A percentile compares a stretch with the other conserved stretches of the same genome.
These are phyloP conservation scores for Actinostola sp. DNA, from an alignment of 92 coral and sea anemone genomes.

Conservation along the genomic window DNA sequence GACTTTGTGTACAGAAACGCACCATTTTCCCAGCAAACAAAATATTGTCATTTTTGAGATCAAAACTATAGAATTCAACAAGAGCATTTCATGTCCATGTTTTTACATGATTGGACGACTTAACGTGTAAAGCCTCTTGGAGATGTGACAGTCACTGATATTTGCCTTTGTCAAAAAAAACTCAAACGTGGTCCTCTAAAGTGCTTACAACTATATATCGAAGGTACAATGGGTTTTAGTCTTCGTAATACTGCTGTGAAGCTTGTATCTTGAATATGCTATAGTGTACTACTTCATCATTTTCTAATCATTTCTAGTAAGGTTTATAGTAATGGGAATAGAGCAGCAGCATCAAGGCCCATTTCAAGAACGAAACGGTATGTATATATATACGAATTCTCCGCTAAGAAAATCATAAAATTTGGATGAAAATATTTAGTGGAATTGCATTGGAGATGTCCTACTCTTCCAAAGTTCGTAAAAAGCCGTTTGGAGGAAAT, in stretches of 20 bases:
- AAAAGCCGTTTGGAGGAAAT: slow-evolving; percentile 4
- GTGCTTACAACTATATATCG: slow-evolving; percentile 1
- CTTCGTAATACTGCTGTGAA: background rate
- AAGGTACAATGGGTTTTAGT: background rate
- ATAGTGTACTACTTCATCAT: background rate
- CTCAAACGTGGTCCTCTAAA: slow-evolving; percentile 1
- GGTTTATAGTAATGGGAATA: background rate
- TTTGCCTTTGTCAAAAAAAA: slow-evolving; percentile 31
- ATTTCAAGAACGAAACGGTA: slow-evolving; percentile 4
- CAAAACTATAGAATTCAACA: slow-evolving; percentile 7
- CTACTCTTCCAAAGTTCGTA: background rate
- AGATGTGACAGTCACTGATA: slow-evolving; percentile 33
- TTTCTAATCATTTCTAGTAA: background rate
- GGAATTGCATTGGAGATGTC: background rate
- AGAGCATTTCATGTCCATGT: slow-evolving; percentile 1
- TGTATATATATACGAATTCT: background rate
- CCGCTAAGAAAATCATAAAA: too few relatives aligned
- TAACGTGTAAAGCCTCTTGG: slow-evolving; percentile 24
- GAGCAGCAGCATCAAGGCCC: slow-evolving; percentile 1
- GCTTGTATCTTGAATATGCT: background rate
- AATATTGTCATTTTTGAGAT: background rate
- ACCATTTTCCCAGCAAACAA: slow-evolving; percentile 4
- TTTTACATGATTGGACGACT: slow-evolving; percentile 20
- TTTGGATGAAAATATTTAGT: background rate
- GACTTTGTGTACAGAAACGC: background rate